Evolutionary conservation across 2,113 vertebrate species (phyloP).

Genomic region (human (Homo sapiens)): GRCh38 chr4:22053001-22053500

Average conservation of each 20-base stretch:
- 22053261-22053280: slow-evolving; percentile 25
- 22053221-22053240: slow-evolving; percentile 16
- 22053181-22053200: slow-evolving; percentile 30
- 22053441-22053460: neutral
- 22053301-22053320: neutral
- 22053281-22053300: slow-evolving; percentile 5
- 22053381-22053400: neutral
- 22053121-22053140: no score
- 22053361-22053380: neutral
- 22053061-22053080: no score
- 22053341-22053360: neutral
- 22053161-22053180: neutral
- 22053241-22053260: slow-evolving; percentile 13
- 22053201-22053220: slow-evolving; percentile 43
- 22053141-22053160: no score
- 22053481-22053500: neutral
- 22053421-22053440: neutral
- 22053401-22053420: neutral
- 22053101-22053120: no score
- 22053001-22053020: no score
- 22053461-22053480: neutral
- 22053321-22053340: neutral
- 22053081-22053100: no score
- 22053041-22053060: no score
- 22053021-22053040: no score